A percentile compares a stretch with the other conserved stretches of the same genome.
These are phyloP conservation scores for Ceyx cyanopectus DNA, from an alignment of 2,113 vertebrate species.

Conservation along the genomic window DNA sequence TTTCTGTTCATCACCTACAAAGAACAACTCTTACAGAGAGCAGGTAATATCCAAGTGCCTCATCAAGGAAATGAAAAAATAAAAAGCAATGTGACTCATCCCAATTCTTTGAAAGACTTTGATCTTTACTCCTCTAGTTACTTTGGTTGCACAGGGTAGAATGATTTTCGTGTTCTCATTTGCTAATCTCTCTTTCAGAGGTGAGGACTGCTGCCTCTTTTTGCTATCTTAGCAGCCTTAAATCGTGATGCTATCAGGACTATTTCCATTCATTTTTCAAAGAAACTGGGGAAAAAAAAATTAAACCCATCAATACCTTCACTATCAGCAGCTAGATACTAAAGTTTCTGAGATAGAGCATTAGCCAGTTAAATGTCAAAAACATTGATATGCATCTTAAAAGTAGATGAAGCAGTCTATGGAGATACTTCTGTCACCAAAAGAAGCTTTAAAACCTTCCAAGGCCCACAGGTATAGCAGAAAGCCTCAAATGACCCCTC, in stretches of 20 bases:
- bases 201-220: background rate
- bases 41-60: background rate
- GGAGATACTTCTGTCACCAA: background rate
- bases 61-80: background rate
- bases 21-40: background rate
- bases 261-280: background rate
- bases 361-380: background rate
- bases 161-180: background rate
- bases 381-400: background rate
- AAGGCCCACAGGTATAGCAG: background rate
- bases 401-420: background rate
- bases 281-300: background rate
- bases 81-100: background rate
- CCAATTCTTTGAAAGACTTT: background rate
- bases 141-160: background rate
- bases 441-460: background rate
- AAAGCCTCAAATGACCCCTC: background rate
- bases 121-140: background rate
- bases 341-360: background rate
- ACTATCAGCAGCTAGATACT: background rate
- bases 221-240: background rate
- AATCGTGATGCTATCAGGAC: background rate
- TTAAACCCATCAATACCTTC: background rate
- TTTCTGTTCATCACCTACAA: background rate
- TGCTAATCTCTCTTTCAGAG: background rate